Evolutionary conservation across 2,888 invertebrate species (phyloP), one percentile per base, ranked within the genome.

Genomic region (Drosophila mercatorum): DNA sequence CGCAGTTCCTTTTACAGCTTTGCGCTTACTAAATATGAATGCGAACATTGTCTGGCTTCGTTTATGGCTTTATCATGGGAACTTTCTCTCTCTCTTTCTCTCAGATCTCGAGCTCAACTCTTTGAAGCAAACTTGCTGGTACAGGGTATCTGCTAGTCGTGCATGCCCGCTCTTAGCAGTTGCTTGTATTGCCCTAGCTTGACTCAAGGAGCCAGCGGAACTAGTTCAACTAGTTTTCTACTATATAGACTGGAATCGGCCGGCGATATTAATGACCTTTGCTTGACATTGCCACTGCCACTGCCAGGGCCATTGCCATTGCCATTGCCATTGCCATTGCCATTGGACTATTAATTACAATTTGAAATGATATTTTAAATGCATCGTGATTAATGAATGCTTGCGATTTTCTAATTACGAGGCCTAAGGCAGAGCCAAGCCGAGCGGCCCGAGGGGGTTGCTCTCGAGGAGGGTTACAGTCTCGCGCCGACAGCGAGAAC

Each of bases 341-440:
- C 64, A 66, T 36, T 53, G 40, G 75, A 87, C 83, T 82, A 87
- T 84, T 84, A 84, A 89, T 84, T 82, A 89, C 88, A 70, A 57
- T 73, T 70, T 80, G 80, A 85, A 85, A 88, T 68, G 85, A 85
- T 89, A 83, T 82, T 89, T 85, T 77, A 85, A 85, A 88, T 85
- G 89, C 78, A 57, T 40, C 49, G 57, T 85, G 84, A 85, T 85
- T 88, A 88, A 85, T 85, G 88, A 67, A 56, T 31, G 51, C 52
- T 72, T 80, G 70, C 85, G 83, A 82, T 88, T 88, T 78, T 85
- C 88, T 89, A 89, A 85, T 85, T 85, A 85, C 73, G 56, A 53
- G 47, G 63, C 59, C 49, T 49, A 44, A 26, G 40, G n/a, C 40
- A 55, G 3, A 36, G 55, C 36, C 5, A n/a, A 53, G 55, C 53